Evolutionary conservation across 23 tunicate genomes (phyloP).

Genomic region (Halocynthia roretzi): DNA sequence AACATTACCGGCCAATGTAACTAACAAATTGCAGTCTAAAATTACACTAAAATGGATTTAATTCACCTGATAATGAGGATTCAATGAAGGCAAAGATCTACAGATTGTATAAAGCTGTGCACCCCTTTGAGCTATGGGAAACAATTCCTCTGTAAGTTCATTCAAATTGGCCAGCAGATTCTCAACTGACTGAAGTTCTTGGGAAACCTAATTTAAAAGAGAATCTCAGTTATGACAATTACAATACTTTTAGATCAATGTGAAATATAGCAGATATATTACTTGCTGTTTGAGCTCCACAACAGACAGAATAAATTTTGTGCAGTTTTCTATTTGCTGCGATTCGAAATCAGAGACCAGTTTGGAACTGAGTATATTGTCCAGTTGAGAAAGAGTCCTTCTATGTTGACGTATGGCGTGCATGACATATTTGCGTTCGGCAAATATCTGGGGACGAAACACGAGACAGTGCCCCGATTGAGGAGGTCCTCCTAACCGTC

Average conservation of each 20-base stretch:
- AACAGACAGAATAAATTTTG: constrained; percentile 57
- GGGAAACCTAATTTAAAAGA: constrained; percentile 31
- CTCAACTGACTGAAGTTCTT: constrained; percentile 36
- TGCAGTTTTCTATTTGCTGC: constrained; percentile 67
- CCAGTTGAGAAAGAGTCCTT: constrained; percentile 71
- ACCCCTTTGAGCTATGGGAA: constrained; percentile 72
- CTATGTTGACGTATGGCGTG: constrained; percentile 65
- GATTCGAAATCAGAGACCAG: constrained; percentile 56
- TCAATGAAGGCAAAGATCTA: constrained; percentile 63
- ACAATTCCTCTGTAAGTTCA: constrained; percentile 50
- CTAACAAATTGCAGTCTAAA: neutral
- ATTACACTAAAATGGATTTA: neutral
- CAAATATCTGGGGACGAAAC: constrained; percentile 62
- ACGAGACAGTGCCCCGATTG: constrained; percentile 26
- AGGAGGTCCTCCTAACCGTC: constrained; percentile 67
- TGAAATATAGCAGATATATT: neutral
- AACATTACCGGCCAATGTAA: neutral
- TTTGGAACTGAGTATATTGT: constrained; percentile 42
- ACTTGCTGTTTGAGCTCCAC: constrained; percentile 66
- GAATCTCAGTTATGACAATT: no score
- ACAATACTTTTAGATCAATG: no score
- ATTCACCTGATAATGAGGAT: constrained; percentile 75
- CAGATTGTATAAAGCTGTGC: constrained; percentile 73
- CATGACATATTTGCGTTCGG: constrained; percentile 69
- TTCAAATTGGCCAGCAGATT: constrained; percentile 40